phyloP scores from a whole-genome alignment of 2,797 vertebrate genomes.

The Leucoraja ocellata region DNA sequence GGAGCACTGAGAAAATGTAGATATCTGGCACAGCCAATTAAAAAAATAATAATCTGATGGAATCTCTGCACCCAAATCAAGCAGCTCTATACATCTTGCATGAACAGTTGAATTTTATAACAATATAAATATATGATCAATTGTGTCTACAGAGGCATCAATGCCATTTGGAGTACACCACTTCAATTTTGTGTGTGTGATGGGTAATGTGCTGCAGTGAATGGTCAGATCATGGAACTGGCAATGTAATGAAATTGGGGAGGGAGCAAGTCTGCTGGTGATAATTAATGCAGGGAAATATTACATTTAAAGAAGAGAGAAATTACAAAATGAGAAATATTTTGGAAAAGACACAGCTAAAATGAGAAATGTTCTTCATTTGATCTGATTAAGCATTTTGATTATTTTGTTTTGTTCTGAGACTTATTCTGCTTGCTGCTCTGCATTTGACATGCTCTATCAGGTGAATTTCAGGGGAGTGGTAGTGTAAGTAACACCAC shows the following conservation, averaged over 20 bases:
- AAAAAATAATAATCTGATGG: not conserved
- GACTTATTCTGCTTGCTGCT: not conserved
- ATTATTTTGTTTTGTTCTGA: not conserved
- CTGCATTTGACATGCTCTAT: not conserved
- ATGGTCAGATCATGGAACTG: not conserved
- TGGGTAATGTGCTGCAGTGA: not conserved
- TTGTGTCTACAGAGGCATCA: not conserved
- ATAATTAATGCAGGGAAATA: not conserved
- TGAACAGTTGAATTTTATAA: not conserved
- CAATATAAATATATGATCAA: not conserved
- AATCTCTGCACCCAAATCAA: not conserved
- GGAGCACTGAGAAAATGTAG: not conserved
- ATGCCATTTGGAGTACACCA: not conserved
- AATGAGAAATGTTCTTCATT: not conserved
- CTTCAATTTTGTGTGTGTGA: not conserved
- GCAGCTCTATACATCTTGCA: not conserved
- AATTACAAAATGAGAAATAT: not conserved
- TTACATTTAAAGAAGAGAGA: not conserved
- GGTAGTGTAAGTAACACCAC: not conserved
- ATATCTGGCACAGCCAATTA: not conserved
- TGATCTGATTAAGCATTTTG: not conserved
- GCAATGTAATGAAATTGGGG: too few species aligned
- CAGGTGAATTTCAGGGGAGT: slow-evolving; percentile 19
- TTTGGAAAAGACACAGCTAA: not conserved
- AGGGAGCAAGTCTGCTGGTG: not conserved